phyloP scores from a whole-genome alignment of 2,888 invertebrate species.

The Tetranychus truncatus region DNA sequence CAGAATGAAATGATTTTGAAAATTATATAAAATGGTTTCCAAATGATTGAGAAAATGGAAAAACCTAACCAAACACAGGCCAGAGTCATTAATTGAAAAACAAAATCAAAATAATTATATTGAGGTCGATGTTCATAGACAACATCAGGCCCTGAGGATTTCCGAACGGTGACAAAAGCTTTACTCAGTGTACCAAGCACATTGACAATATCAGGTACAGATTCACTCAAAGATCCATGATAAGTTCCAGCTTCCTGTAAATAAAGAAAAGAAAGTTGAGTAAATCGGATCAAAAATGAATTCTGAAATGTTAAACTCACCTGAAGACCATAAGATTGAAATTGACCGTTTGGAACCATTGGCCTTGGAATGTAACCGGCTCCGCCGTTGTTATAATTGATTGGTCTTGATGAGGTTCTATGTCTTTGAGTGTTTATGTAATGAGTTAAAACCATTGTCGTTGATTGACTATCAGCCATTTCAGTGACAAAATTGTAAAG shows the following conservation, averaged over 20 bases:
- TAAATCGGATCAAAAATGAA: no score
- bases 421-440: neutral
- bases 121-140: slow-evolving; percentile 11
- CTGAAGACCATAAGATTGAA: slow-evolving; percentile 2
- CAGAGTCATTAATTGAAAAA: slow-evolving; percentile 12
- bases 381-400: neutral
- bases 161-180: slow-evolving; percentile 11
- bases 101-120: slow-evolving; percentile 4
- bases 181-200: slow-evolving; percentile 1
- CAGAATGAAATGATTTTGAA: slow-evolving; percentile 5
- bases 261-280: no score
- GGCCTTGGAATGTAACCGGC: neutral
- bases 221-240: neutral
- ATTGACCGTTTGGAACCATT: neutral
- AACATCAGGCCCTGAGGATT: slow-evolving; percentile 10
- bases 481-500: slow-evolving; percentile 9
- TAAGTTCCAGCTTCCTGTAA: neutral
- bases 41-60: slow-evolving; percentile 9
- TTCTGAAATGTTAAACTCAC: neutral
- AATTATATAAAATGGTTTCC: slow-evolving; percentile 12
- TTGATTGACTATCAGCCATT: neutral
- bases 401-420: neutral
- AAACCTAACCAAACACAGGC: slow-evolving; percentile 12
- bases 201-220: slow-evolving; percentile 2
- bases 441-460: neutral